phyloP scores from a whole-genome alignment of 2,113 vertebrate genomes.

The Megaleporinus macrocephalus region DNA sequence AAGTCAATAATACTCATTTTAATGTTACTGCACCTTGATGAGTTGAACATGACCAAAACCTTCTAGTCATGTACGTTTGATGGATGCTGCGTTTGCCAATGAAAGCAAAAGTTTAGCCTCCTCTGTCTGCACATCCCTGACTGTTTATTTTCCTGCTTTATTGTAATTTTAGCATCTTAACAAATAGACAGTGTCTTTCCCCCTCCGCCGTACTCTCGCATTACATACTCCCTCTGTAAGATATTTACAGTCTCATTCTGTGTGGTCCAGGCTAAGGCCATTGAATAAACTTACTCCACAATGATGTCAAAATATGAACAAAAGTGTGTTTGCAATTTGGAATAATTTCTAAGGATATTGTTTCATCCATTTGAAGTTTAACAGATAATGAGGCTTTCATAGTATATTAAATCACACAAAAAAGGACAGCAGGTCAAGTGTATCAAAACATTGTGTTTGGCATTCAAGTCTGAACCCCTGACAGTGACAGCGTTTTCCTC shows the following conservation, averaged over 20 bases:
- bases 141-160: too few relatives aligned
- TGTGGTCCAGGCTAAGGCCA: neutral
- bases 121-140: neutral
- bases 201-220: neutral
- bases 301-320: constrained; percentile 18
- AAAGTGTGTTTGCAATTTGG: constrained; percentile 31
- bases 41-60: too few relatives aligned
- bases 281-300: neutral
- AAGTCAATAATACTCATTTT: too few relatives aligned
- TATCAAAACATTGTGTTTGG: neutral
- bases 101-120: neutral
- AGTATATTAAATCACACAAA: constrained; percentile 10
- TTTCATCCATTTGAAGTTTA: constrained; percentile 11
- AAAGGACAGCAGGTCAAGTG: neutral
- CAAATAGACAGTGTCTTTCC: neutral
- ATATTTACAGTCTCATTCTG: neutral
- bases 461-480: constrained; percentile 2
- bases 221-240: constrained; percentile 1
- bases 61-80: neutral
- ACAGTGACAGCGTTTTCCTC: constrained; percentile 23
- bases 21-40: too few relatives aligned
- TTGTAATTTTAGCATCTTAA: neutral
- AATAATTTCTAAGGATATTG: constrained; percentile 17
- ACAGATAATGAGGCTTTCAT: constrained; percentile 2
- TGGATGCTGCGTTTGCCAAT: neutral